These are phyloP conservation scores for Dendrolimus kikuchii DNA, from an alignment of 1,140 invertebrate species.

Conservation along the genomic window DNA sequence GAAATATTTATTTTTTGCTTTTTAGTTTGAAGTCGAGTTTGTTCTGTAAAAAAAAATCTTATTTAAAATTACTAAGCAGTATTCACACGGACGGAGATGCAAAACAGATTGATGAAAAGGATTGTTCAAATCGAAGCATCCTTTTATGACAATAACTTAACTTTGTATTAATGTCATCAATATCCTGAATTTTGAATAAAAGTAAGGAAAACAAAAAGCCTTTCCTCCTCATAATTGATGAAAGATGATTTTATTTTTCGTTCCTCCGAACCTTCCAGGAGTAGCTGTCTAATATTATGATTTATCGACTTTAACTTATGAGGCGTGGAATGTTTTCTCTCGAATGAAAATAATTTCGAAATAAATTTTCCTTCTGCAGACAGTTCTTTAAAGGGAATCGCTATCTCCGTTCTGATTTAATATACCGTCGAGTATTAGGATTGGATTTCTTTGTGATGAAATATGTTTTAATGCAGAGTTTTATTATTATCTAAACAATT, in stretches of 20 bases:
- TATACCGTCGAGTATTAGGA: too few relatives aligned
- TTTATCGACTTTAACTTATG: conserved; percentile 37
- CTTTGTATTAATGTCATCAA: conserved; percentile 10
- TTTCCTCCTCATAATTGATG: conserved; percentile 28
- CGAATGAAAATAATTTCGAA: conserved; percentile 18
- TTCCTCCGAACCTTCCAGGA: conserved; percentile 22
- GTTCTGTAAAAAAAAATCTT: too few relatives aligned
- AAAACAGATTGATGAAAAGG: too few relatives aligned
- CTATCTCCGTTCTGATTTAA: conserved; percentile 1
- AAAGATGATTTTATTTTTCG: conserved; percentile 29
- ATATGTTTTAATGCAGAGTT: too few relatives aligned
- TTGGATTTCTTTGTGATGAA: too few relatives aligned
- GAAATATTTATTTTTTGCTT: too few relatives aligned
- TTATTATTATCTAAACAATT: too few relatives aligned
- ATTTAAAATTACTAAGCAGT: too few relatives aligned
- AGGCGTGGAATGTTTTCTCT: conserved; percentile 20
- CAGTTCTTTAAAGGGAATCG: conserved; percentile 6
- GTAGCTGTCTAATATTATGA: conserved; percentile 36
- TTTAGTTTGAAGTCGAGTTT: too few relatives aligned
- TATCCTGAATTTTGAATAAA: conserved; percentile 18
- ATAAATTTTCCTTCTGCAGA: conserved; percentile 17
- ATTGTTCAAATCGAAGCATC: background rate
- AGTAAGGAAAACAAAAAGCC: conserved; percentile 15
- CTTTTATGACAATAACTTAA: background rate
- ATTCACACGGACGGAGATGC: too few relatives aligned